Conservation (phyloP, 1,140 invertebrate species). For the Cydia splendana region DNA sequence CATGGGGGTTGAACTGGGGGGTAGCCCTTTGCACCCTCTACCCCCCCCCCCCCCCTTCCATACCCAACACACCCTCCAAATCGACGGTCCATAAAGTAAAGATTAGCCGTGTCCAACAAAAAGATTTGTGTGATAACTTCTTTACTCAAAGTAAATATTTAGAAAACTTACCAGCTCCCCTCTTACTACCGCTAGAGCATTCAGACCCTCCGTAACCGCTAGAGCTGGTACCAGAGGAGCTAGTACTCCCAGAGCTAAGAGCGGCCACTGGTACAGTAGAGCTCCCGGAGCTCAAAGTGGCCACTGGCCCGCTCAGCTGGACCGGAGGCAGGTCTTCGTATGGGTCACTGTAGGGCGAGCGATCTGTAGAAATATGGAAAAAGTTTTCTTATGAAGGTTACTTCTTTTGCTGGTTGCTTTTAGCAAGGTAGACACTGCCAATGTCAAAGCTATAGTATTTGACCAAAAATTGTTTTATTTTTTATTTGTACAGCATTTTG, state of each 20-base stretch:
- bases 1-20: too few species aligned
- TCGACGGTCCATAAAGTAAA: too few species aligned
- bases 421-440: too few species aligned
- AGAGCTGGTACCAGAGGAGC: background rate
- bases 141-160: background rate
- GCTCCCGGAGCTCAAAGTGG: background rate
- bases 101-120: too few species aligned
- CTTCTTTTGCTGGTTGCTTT: too few species aligned
- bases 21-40: too few species aligned
- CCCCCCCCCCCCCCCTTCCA: too few species aligned
- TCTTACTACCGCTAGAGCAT: background rate
- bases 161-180: background rate
- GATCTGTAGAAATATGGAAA: background rate
- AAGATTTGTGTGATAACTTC: too few species aligned
- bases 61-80: too few species aligned
- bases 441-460: too few species aligned
- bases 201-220: background rate
- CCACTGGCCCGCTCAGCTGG: background rate
- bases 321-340: background rate
- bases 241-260: background rate
- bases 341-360: background rate
- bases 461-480: too few species aligned
- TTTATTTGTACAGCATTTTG: too few species aligned
- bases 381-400: background rate
- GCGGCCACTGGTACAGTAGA: background rate